Evolutionary conservation across 2,797 vertebrate species (phyloP).

Genomic region (Enteromius mattozi): DNA sequence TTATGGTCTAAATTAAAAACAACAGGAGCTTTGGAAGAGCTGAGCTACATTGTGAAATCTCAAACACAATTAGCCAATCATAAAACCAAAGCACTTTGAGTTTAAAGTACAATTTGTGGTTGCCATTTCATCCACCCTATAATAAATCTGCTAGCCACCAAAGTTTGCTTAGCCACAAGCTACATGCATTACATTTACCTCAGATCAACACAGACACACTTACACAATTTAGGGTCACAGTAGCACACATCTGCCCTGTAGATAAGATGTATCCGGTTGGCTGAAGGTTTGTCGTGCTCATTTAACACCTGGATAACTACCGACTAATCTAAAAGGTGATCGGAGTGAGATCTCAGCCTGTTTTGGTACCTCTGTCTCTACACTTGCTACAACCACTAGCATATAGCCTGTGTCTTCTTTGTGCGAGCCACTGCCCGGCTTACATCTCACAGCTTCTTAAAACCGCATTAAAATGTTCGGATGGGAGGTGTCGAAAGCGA

Average conservation of each 20-base stretch:
- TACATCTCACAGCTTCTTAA: conserved; percentile 7
- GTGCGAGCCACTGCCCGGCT: conserved; percentile 56
- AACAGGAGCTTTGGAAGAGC: conserved; percentile 1
- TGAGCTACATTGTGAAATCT: conserved; percentile 7
- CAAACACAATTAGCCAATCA: background rate
- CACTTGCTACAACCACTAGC: conserved; percentile 45
- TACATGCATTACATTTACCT: conserved; percentile 25
- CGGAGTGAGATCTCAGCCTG: conserved; percentile 8
- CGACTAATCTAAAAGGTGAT: conserved; percentile 6
- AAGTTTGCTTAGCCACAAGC: conserved; percentile 42
- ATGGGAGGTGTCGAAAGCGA: background rate
- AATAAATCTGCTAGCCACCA: conserved; percentile 19
- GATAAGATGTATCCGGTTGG: background rate
- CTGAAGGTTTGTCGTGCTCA: background rate
- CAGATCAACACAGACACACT: conserved; percentile 26
- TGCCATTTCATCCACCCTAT: conserved; percentile 14
- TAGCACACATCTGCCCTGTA: background rate
- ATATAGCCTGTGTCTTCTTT: conserved; percentile 59
- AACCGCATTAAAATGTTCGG: background rate
- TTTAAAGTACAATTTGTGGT: background rate
- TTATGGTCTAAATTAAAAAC: background rate
- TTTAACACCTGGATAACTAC: background rate
- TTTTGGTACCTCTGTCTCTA: conserved; percentile 19
- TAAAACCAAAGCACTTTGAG: conserved; percentile 9
- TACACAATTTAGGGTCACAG: background rate